A percentile compares a stretch with the other conserved stretches of the same genome.
phyloP scores from a whole-genome alignment of 2,113 vertebrate genomes.

The Ramphastos sulfuratus region DNA sequence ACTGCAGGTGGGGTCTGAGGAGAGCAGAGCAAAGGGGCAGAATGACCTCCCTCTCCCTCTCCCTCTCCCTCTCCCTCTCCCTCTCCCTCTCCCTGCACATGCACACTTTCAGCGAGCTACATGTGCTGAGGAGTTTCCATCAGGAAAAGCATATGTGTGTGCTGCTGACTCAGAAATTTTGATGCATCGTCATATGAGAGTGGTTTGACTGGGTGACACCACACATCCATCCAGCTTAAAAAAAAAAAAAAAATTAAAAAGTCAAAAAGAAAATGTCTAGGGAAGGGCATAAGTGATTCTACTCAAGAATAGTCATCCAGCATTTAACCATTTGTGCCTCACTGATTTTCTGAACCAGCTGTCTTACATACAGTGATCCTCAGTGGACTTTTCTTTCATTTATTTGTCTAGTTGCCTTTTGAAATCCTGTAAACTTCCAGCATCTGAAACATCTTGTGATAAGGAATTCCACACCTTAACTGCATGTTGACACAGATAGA shows the following conservation, averaged over 20 bases:
- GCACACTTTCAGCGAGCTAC: not conserved
- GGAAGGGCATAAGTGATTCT: not conserved
- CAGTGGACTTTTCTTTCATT: not conserved
- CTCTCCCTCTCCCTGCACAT: too few relatives aligned
- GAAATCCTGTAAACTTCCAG: not conserved
- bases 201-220: not conserved
- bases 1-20: too few relatives aligned
- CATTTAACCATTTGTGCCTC: not conserved
- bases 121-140: not conserved
- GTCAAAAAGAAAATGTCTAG: not conserved
- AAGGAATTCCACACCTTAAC: not conserved
- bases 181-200: not conserved
- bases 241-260: not conserved
- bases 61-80: too few relatives aligned
- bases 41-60: too few relatives aligned
- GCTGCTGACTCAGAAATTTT: not conserved
- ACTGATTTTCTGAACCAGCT: not conserved
- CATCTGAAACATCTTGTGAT: not conserved
- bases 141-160: not conserved
- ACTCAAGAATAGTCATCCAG: not conserved
- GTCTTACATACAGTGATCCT: not conserved
- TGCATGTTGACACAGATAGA: not conserved
- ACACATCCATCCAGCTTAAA: not conserved
- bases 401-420: not conserved
- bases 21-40: too few relatives aligned